Percentiles rank a stretch among this genome's conserved stretches.
Conservation (phyloP, 1,140 invertebrate species). For the Euura saliciscinereae region DNA sequence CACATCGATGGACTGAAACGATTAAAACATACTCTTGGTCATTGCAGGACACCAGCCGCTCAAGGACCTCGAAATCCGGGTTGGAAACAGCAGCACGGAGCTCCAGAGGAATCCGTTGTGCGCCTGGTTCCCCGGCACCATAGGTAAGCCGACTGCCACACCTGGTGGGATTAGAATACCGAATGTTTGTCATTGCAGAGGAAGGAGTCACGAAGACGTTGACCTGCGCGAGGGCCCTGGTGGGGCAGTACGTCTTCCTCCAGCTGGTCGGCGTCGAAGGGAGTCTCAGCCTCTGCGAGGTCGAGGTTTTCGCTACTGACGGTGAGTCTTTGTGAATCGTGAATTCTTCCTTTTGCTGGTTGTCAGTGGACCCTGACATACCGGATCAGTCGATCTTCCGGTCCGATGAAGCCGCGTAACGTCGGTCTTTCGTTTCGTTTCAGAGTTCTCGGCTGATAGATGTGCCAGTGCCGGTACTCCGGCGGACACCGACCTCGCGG, state of each 20-base stretch:
- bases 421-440: conserved; percentile 33
- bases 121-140: conserved; percentile 91
- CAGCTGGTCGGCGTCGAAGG: conserved; percentile 90
- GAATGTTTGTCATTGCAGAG: conserved; percentile 63
- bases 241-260: conserved; percentile 86
- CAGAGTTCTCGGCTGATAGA: conserved; percentile 82
- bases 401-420: not conserved
- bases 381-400: not conserved
- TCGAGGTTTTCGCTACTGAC: conserved; percentile 89
- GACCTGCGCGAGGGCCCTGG: conserved; percentile 80
- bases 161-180: not conserved
- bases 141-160: conserved; percentile 65
- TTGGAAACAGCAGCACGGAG: conserved; percentile 87
- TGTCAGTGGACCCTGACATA: not conserved
- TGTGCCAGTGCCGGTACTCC: conserved; percentile 73
- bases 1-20: not conserved
- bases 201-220: conserved; percentile 91
- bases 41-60: conserved; percentile 81
- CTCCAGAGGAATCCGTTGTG: conserved; percentile 87
- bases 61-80: conserved; percentile 88
- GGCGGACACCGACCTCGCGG: conserved; percentile 75
- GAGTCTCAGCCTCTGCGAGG: conserved; percentile 87
- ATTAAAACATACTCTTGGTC: conserved; percentile 17
- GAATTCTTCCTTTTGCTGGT: not conserved
- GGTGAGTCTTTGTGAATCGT: conserved; percentile 59